Evolutionary conservation across 2,113 vertebrate genomes (phyloP).

Genomic region (Saccopteryx bilineata): DNA sequence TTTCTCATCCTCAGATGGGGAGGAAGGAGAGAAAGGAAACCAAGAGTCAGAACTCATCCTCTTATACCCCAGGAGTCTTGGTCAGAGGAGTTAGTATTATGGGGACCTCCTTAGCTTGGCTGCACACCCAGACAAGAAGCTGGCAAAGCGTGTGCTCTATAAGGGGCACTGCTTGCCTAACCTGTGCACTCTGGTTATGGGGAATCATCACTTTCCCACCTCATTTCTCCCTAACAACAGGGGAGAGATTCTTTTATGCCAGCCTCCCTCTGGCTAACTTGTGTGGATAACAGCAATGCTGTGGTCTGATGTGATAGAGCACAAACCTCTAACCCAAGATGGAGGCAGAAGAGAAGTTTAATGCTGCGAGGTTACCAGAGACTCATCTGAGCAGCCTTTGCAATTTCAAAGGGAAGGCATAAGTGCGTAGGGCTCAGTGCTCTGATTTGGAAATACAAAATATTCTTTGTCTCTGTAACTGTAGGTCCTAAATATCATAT

Average conservation of each 20-base stretch:
- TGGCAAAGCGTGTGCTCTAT: rapidly evolving
- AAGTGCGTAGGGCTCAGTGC: neutral
- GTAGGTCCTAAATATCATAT: neutral
- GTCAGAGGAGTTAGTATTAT: neutral
- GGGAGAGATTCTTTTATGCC: neutral
- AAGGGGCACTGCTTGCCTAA: neutral
- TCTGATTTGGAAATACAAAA: neutral
- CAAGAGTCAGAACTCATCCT: neutral
- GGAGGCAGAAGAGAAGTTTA: neutral
- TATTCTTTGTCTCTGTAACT: neutral
- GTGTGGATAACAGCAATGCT: neutral
- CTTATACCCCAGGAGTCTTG: neutral
- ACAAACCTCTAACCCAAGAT: neutral
- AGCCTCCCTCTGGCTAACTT: neutral
- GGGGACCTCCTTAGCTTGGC: neutral
- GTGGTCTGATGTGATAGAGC: rapidly evolving
- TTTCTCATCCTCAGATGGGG: neutral
- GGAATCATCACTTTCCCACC: neutral
- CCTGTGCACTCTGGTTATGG: rapidly evolving
- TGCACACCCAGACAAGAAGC: neutral
- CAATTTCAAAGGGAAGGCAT: neutral
- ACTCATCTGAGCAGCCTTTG: neutral
- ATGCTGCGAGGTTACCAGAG: neutral
- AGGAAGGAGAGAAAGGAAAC: neutral
- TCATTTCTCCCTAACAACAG: neutral